Evolutionary conservation across 1,140 invertebrate species (phyloP).

Genomic region (Atta cephalotes): DNA sequence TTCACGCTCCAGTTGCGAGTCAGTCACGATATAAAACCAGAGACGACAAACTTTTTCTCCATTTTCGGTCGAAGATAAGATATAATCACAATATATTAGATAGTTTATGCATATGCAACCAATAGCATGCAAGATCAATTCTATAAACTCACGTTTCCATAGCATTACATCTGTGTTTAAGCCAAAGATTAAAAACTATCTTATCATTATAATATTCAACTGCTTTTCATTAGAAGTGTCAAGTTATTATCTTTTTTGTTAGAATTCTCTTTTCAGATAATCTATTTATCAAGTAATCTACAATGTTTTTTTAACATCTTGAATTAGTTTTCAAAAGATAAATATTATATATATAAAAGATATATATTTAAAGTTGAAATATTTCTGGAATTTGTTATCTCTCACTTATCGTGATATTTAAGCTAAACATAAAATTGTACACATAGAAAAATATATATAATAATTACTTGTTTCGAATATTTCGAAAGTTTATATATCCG

Average conservation of each 20-base stretch:
- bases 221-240: not conserved
- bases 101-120: not conserved
- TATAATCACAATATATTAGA: not conserved
- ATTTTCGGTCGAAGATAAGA: not conserved
- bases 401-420: not conserved
- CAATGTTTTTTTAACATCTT: not conserved
- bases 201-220: not conserved
- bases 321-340: not conserved
- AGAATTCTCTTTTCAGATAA: not conserved
- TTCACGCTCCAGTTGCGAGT: conserved; percentile 13
- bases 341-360: too few relatives aligned
- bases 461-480: too few relatives aligned
- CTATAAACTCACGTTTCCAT: not conserved
- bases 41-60: not conserved
- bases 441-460: too few relatives aligned
- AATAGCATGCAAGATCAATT: not conserved
- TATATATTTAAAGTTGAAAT: too few relatives aligned
- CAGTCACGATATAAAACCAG: conserved; percentile 17
- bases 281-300: not conserved
- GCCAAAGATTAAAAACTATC: not conserved
- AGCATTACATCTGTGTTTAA: not conserved
- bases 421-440: not conserved
- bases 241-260: not conserved
- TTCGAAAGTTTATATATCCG: too few relatives aligned
- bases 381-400: not conserved